Evolutionary conservation across 1,140 invertebrate genomes (phyloP).

Genomic region (Acromyrmex heyeri): DNA sequence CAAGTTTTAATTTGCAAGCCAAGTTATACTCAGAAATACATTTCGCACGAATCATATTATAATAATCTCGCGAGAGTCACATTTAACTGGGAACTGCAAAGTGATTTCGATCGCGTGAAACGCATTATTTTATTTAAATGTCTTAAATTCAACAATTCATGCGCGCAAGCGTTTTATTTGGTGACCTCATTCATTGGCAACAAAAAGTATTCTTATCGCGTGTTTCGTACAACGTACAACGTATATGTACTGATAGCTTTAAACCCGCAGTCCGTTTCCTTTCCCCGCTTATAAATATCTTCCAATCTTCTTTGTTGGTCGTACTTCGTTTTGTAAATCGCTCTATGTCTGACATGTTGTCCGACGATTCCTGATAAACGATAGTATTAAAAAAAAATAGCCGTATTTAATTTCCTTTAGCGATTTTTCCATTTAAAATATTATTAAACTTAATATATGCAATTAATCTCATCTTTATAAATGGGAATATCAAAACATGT

Average conservation of each 20-base stretch:
- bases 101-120: not conserved
- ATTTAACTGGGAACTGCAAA: not conserved
- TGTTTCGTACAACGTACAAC: not conserved
- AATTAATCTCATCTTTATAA: not conserved
- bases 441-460: conserved; percentile 21
- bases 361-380: not conserved
- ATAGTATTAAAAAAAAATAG: conserved; percentile 12
- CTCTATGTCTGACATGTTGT: not conserved
- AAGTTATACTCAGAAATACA: not conserved
- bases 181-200: conserved; percentile 29
- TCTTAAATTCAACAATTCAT: not conserved
- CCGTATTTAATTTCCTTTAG: not conserved
- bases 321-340: conserved; percentile 22
- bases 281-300: not conserved
- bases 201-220: conserved; percentile 43
- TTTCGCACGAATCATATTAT: not conserved
- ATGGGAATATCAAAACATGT: not conserved
- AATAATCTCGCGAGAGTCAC: not conserved
- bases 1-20: not conserved
- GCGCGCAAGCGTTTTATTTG: not conserved
- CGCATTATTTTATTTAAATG: not conserved
- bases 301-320: not conserved
- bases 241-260: not conserved
- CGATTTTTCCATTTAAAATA: conserved; percentile 14
- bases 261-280: not conserved